phyloP scores from a whole-genome alignment of 2,888 invertebrate species.

The Eupeodes latifasciatus region DNA sequence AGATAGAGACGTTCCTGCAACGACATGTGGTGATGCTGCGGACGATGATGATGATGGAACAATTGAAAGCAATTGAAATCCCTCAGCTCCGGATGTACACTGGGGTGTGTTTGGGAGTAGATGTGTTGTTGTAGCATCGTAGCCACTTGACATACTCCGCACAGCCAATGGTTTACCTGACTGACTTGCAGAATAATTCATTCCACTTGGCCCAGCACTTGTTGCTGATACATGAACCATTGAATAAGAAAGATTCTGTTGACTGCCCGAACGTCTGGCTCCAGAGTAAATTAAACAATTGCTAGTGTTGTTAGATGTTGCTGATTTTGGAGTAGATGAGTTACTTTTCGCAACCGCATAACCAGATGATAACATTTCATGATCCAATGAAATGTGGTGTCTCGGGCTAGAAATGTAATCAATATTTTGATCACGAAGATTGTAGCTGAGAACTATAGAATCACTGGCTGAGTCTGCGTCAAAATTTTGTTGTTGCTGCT shows the following conservation, averaged over 20 bases:
- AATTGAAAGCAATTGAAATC: conserved; percentile 58
- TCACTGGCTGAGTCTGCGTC: conserved; percentile 76
- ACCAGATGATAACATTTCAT: conserved; percentile 56
- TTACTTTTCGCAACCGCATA: conserved; percentile 46
- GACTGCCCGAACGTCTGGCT: conserved; percentile 76
- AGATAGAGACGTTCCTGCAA: conserved; percentile 52
- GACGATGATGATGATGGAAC: conserved; percentile 51
- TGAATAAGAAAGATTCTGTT: conserved; percentile 77
- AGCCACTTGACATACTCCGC: conserved; percentile 79
- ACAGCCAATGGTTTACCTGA: conserved; percentile 78
- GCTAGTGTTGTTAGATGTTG: conserved; percentile 27
- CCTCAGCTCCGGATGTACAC: conserved; percentile 46
- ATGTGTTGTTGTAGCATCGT: conserved; percentile 68
- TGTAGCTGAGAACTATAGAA: conserved; percentile 78
- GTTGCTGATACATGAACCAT: conserved; percentile 35
- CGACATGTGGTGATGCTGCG: conserved; percentile 53
- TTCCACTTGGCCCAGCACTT: conserved; percentile 49
- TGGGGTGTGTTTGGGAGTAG: conserved; percentile 48
- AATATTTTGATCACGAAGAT: conserved; percentile 79
- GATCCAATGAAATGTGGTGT: conserved; percentile 71
- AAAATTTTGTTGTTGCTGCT: conserved; percentile 51
- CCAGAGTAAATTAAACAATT: conserved; percentile 53
- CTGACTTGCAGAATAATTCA: conserved; percentile 50
- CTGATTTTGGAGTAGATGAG: conserved; percentile 59
- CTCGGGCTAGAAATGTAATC: conserved; percentile 78